These are phyloP conservation scores for Leptestheria dahalacensis DNA, from an alignment of 1,140 invertebrate species.

Conservation along the genomic window DNA sequence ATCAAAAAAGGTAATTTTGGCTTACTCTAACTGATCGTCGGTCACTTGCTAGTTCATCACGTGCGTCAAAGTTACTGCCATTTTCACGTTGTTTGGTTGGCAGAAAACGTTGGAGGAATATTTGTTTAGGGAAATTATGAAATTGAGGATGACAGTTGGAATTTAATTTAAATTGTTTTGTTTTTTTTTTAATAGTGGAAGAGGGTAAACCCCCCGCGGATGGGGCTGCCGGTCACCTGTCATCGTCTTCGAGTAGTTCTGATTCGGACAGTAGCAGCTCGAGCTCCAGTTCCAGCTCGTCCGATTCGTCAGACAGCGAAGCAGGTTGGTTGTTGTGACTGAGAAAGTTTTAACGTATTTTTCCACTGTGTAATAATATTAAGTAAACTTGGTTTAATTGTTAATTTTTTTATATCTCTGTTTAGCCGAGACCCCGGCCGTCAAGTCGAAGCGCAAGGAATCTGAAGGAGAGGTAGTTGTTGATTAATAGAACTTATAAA, in stretches of 20 bases:
- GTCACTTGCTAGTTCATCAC: too few species aligned
- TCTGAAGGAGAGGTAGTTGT: constrained; percentile 15
- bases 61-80: too few species aligned
- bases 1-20: constrained; percentile 61
- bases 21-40: too few species aligned
- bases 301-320: constrained; percentile 42
- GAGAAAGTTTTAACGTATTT: not conserved
- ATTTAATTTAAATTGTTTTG: too few species aligned
- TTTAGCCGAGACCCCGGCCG: not conserved
- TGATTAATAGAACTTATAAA: too few species aligned
- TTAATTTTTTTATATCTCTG: too few species aligned
- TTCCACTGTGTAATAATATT: too few species aligned
- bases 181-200: constrained; percentile 16
- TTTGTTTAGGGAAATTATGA: too few species aligned
- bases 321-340: constrained; percentile 40
- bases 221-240: constrained; percentile 39
- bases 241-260: constrained; percentile 30
- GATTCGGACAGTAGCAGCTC: constrained; percentile 36
- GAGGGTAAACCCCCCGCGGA: constrained; percentile 42
- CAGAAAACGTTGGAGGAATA: too few species aligned
- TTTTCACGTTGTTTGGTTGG: constrained; percentile 2
- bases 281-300: constrained; percentile 32
- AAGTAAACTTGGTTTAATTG: too few species aligned
- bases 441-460: constrained; percentile 13
- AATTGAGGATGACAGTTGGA: too few species aligned